Conservation (phyloP, 2,888 invertebrate genomes). For the Leptopilina syphax region DNA sequence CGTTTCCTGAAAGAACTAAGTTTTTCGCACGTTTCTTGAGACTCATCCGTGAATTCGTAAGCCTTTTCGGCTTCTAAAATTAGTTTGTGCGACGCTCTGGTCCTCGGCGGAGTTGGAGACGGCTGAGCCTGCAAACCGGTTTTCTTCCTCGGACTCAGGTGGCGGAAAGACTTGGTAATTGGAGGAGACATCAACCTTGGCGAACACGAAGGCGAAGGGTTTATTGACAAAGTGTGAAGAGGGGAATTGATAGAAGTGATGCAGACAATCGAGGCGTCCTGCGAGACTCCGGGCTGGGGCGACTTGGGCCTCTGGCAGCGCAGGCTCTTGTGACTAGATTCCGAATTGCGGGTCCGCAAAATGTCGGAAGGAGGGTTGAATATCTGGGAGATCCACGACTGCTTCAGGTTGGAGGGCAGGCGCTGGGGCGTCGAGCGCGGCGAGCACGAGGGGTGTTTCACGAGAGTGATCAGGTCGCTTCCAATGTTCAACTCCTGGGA, state of each 20-base stretch:
- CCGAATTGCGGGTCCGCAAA: constrained; percentile 72
- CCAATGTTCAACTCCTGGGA: constrained; percentile 74
- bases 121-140: constrained; percentile 67
- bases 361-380: constrained; percentile 73
- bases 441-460: constrained; percentile 74
- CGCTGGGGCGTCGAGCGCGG: constrained; percentile 74
- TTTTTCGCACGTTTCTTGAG: constrained; percentile 89
- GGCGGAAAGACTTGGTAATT: constrained; percentile 65
- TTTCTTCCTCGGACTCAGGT: constrained; percentile 69
- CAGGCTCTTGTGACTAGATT: constrained; percentile 70
- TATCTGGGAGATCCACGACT: constrained; percentile 67
- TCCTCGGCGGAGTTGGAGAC: constrained; percentile 66
- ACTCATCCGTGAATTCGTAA: constrained; percentile 91
- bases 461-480: constrained; percentile 72
- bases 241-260: constrained; percentile 70
- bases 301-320: constrained; percentile 60
- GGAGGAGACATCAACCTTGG: constrained; percentile 74
- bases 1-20: constrained; percentile 91
- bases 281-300: constrained; percentile 71
- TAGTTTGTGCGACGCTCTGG: constrained; percentile 71
- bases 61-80: constrained; percentile 83
- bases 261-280: constrained; percentile 62
- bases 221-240: constrained; percentile 70
- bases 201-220: constrained; percentile 70
- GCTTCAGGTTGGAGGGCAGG: constrained; percentile 69